phyloP scores from a whole-genome alignment of 2,888 invertebrate species.

The Meganola albula region DNA sequence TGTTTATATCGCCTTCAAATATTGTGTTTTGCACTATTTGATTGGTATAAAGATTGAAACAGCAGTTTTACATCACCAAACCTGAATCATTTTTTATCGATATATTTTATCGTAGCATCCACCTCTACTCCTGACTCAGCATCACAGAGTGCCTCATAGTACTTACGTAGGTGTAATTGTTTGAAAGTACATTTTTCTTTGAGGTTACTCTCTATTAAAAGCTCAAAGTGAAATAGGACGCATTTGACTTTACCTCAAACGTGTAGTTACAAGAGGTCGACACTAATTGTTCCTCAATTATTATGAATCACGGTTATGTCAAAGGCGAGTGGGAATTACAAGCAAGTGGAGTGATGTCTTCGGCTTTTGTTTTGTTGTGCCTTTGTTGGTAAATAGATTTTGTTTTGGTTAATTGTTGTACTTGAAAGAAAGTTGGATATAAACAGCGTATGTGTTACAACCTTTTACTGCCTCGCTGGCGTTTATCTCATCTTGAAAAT shows the following conservation, averaged over 20 bases:
- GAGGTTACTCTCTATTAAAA: slow-evolving; percentile 76
- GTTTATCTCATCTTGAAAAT: too few relatives aligned
- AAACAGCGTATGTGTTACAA: too few relatives aligned
- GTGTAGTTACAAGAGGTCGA: slow-evolving; percentile 68
- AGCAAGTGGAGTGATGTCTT: neutral
- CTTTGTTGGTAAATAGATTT: too few relatives aligned
- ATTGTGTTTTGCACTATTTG: too few relatives aligned
- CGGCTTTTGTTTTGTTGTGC: too few relatives aligned
- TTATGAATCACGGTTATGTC: slow-evolving; percentile 57
- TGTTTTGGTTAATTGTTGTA: too few relatives aligned
- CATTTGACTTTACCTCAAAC: slow-evolving; percentile 65
- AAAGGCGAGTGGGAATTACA: slow-evolving; percentile 43
- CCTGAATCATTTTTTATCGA: neutral
- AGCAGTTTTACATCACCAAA: too few relatives aligned
- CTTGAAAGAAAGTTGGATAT: too few relatives aligned
- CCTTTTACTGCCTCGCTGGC: too few relatives aligned
- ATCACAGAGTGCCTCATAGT: slow-evolving; percentile 65
- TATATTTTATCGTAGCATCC: slow-evolving; percentile 27
- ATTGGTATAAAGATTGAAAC: too few relatives aligned
- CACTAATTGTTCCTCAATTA: slow-evolving; percentile 73
- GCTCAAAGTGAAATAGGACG: slow-evolving; percentile 72
- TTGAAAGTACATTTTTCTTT: slow-evolving; percentile 77
- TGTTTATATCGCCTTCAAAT: too few relatives aligned
- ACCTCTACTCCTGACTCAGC: slow-evolving; percentile 64
- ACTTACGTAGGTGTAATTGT: slow-evolving; percentile 75